A percentile compares a stretch with the other conserved stretches of the same genome.
Evolutionary conservation across 2,797 vertebrate genomes (phyloP).

Genomic region (Silurus lanzhouensis): DNA sequence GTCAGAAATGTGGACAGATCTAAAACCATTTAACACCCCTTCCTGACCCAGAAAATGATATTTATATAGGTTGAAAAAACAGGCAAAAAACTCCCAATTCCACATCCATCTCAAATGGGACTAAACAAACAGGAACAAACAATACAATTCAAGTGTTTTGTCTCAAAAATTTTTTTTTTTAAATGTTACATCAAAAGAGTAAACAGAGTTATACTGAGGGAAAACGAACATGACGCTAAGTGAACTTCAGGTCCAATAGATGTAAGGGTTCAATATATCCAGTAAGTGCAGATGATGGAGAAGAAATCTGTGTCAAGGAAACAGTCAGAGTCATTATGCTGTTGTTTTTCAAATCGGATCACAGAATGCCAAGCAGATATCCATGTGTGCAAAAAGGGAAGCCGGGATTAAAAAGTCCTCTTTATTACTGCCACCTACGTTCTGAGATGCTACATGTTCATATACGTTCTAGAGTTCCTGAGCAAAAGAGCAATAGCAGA

Average conservation of each 20-base stretch:
- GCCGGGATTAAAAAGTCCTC: conserved; percentile 43
- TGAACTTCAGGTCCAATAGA: conserved; percentile 36
- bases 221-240: conserved; percentile 17
- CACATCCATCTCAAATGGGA: conserved; percentile 57
- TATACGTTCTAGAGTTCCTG: conserved; percentile 53
- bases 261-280: conserved; percentile 23
- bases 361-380: conserved; percentile 26
- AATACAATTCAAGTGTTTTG: conserved; percentile 50
- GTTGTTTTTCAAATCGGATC: conserved; percentile 12
- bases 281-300: conserved; percentile 21
- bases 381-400: conserved; percentile 40
- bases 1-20: conserved; percentile 58
- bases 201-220: conserved; percentile 35
- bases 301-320: neutral
- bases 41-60: conserved; percentile 61
- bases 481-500: conserved; percentile 51
- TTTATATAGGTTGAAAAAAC: conserved; percentile 68
- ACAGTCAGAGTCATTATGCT: conserved; percentile 24
- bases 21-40: conserved; percentile 55
- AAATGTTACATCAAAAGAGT: conserved; percentile 58
- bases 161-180: conserved; percentile 46
- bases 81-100: neutral
- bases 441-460: conserved; percentile 50
- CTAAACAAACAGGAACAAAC: conserved; percentile 44
- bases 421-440: conserved; percentile 33